phyloP scores from a whole-genome alignment of 2,888 invertebrate genomes.

The Nebria salina region DNA sequence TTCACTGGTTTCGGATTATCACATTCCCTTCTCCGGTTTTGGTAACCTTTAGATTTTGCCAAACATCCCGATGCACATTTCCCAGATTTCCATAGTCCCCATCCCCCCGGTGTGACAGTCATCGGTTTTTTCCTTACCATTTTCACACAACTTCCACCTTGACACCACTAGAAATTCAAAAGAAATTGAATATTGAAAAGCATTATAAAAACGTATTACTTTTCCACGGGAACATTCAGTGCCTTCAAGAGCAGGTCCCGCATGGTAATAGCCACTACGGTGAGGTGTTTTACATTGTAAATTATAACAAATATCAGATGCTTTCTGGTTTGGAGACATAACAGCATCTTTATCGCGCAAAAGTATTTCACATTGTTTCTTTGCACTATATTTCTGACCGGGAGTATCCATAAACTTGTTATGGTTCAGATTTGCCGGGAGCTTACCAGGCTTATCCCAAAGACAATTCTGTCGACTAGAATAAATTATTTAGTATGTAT shows the following conservation, averaged over 20 bases:
- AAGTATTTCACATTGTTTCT: slow-evolving; percentile 78
- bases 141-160: slow-evolving; percentile 72
- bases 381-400: slow-evolving; percentile 76
- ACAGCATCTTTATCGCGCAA: slow-evolving; percentile 75
- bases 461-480: slow-evolving; percentile 74
- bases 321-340: slow-evolving; percentile 61
- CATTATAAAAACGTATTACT: slow-evolving; percentile 58
- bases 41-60: slow-evolving; percentile 69
- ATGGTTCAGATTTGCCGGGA: slow-evolving; percentile 68
- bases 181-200: background rate
- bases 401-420: slow-evolving; percentile 72
- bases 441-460: slow-evolving; percentile 66
- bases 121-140: slow-evolving; percentile 58
- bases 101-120: slow-evolving; percentile 65
- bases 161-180: slow-evolving; percentile 68
- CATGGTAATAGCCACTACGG: slow-evolving; percentile 77
- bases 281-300: slow-evolving; percentile 78
- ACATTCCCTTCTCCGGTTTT: slow-evolving; percentile 69
- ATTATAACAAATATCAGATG: slow-evolving; percentile 69
- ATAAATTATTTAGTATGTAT: slow-evolving; percentile 41
- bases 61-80: slow-evolving; percentile 76
- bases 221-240: slow-evolving; percentile 74
- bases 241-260: slow-evolving; percentile 85
- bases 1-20: slow-evolving; percentile 64
- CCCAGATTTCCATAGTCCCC: slow-evolving; percentile 72